Evolutionary conservation across 1,140 invertebrate genomes (phyloP), one percentile per base, ranked within the genome.

Genomic region (Argopecten irradians): DNA sequence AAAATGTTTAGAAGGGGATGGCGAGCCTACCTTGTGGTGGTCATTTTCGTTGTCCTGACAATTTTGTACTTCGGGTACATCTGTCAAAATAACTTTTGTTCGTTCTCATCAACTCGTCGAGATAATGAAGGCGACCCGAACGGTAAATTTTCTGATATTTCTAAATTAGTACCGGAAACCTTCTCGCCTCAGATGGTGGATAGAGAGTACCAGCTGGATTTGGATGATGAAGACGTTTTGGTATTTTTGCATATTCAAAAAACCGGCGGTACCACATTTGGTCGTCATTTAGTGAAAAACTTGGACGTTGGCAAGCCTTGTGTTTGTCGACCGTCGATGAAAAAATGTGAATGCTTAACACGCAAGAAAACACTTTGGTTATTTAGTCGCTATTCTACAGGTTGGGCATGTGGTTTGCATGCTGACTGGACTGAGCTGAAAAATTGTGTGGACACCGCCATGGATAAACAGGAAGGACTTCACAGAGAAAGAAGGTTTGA

Each of bases 181-280:
- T 71, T 71, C 28, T 28, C 55, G 28, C n/a, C 55, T 8, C 55
- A 71, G n/a, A 71, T 90, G 22, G 3, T 90, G 2, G 83, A 90
- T 46, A 88, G 85, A 85, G 89, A 90, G 9, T 90, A 91, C 83
- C 84, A 92, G 19, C 46, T 94, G 0, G 89, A 94, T 83, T 41
- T 93, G 32, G 93, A 94, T 19, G 86, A 91, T 32, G 91, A 92
- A 82, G 99, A 99, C 96, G 99, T 99, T 32, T 98, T 99, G 96
- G 98, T 99, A 32, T 99, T 99, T 95, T 96, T 99, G 82, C 99
- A 99, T 94, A 99, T 99, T 95, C 99, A 99, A 96, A 99, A 99
- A 95, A 98, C 98, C 91, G 97, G 97, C 95, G 95, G 95, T 0
- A 99, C 98, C n/a, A 97, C 98, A 2, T 99, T 99, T 95, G 98